A percentile compares a stretch with the other conserved stretches of the same genome.
These are phyloP conservation scores for Drosophila tropicalis DNA, from an alignment of 1,140 invertebrate species.

Conservation along the genomic window DNA sequence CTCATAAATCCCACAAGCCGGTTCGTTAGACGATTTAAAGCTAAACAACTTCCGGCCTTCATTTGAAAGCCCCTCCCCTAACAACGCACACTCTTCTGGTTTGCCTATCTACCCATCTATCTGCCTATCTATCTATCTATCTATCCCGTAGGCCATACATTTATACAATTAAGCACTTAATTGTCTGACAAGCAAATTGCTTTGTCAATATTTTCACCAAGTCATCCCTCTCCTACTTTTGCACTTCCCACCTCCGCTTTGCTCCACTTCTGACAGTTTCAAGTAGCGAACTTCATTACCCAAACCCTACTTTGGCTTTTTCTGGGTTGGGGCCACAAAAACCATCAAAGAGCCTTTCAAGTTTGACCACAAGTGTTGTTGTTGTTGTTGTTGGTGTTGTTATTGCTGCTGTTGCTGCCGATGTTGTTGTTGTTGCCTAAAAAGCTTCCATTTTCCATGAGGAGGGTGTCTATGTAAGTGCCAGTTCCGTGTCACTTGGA, in stretches of 20 bases:
- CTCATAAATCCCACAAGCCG: conserved; percentile 64
- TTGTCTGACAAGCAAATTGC: conserved; percentile 82
- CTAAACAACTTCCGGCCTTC: conserved; percentile 45
- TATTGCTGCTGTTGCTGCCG: conserved; percentile 45
- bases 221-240: conserved; percentile 50
- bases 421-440: conserved; percentile 51
- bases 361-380: conserved; percentile 74
- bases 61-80: not conserved
- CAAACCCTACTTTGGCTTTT: conserved; percentile 39
- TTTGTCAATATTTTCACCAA: conserved; percentile 81
- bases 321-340: conserved; percentile 20
- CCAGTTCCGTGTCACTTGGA: conserved; percentile 72
- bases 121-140: conserved; percentile 31
- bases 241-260: conserved; percentile 23
- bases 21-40: conserved; percentile 47
- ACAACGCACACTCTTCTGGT: not conserved
- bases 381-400: conserved; percentile 39
- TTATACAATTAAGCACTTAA: conserved; percentile 82
- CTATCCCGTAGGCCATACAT: conserved; percentile 50
- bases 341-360: conserved; percentile 77
- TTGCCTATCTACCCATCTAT: conserved; percentile 5
- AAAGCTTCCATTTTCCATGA: conserved; percentile 63
- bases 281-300: conserved; percentile 76
- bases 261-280: conserved; percentile 74
- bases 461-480: conserved; percentile 24